A percentile compares a stretch with the other conserved stretches of the same genome.
phyloP scores from a whole-genome alignment of 2,888 invertebrate genomes.

The Drosophila yooni region DNA sequence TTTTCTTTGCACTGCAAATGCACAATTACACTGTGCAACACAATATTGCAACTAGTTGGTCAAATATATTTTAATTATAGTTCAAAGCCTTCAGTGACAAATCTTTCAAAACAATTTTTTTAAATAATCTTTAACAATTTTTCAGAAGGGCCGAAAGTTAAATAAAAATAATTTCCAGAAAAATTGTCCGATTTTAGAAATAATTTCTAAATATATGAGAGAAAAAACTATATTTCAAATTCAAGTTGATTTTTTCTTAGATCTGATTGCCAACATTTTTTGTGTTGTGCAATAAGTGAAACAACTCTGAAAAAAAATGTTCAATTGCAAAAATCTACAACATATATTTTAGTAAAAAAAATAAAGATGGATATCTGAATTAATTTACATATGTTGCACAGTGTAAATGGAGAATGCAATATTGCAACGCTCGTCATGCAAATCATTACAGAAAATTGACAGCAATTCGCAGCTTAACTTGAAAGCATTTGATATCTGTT shows the following conservation, averaged over 20 bases:
- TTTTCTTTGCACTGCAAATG: slow-evolving; percentile 51
- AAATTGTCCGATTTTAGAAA: too few relatives aligned
- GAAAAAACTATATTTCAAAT: neutral
- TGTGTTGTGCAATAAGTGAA: neutral
- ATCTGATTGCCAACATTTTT: neutral
- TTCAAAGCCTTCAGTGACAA: neutral
- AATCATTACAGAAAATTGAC: slow-evolving; percentile 77
- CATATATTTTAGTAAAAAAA: neutral
- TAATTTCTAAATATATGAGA: neutral
- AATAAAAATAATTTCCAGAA: neutral
- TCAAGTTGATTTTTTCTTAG: neutral
- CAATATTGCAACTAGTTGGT: neutral
- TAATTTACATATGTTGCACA: slow-evolving; percentile 20
- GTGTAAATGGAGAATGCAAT: slow-evolving; percentile 45
- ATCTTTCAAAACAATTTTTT: neutral
- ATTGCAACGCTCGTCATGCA: slow-evolving; percentile 54
- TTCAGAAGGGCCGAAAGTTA: neutral
- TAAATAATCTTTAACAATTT: neutral
- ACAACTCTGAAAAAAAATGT: neutral
- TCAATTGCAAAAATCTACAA: neutral
- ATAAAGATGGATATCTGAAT: neutral
- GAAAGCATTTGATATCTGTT: slow-evolving; percentile 2
- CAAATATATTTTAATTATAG: neutral
- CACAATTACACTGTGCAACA: slow-evolving; percentile 47
- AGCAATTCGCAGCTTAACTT: slow-evolving; percentile 42